Base-by-base conservation (phyloP, 2,113 vertebrate species). In the Silurus asotus region DNA sequence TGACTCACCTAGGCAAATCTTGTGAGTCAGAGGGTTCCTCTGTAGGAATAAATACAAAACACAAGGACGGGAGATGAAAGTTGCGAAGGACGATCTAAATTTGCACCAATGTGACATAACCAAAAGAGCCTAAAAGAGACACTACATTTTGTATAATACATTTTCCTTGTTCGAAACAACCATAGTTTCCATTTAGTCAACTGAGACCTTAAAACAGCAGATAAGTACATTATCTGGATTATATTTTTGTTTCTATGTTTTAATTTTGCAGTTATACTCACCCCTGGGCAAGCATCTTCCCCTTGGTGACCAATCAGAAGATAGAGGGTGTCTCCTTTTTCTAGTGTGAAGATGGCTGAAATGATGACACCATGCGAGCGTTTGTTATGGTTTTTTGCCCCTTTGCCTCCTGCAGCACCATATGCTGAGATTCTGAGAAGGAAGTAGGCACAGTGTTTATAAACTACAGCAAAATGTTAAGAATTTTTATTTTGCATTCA, bases 221-320 rank as follows among this genome's bases (percentile, higher is more conserved):
- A 64, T 14, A 10, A 79, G 28, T 58, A 79, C 25, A 58, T 8
- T 37, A 9, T 79, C 9, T 61, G 58, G 25, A 25, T 77, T 55
- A 77, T 2, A 7, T 75, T 82, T 56, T 53, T 77, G 77, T 6
- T 86, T 3, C 14, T 69, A 7, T n/a, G 56, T 5, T 70, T 74
- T 45, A 65, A 53, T 37, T 45, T 72, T 62, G 6, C 10, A 19
- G 45, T 51, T 51, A 4, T 49, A 28, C 95, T 96, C 88, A 96
- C 97, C 93, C 96, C 95, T 0, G 97, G 96, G 77, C 97, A 96
- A 37, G 97, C 96, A 74, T 97, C 97, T 86, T 97, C 96, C 81
- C 96, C 96, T 92, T 96, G 97, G 88, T 97, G 97, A n/a, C 96
- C 96, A 87, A 96, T 95, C 88, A 97, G 92, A 88, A 97, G 96